phyloP scores from a whole-genome alignment of 1,140 invertebrate genomes.

The Bombyx mandarina region DNA sequence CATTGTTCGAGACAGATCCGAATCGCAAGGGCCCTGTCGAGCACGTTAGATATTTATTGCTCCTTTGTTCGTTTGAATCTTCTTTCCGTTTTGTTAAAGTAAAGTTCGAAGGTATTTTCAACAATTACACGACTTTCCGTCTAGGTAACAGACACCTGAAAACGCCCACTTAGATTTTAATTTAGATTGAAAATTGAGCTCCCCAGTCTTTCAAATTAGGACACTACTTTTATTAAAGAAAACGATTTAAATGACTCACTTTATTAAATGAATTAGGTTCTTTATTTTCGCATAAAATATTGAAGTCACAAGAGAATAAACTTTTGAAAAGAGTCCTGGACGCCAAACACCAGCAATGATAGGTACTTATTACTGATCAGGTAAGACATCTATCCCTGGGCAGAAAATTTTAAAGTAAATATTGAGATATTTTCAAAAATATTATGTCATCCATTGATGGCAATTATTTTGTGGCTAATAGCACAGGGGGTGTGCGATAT shows the following conservation, averaged over 20 bases:
- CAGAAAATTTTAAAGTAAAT: no score
- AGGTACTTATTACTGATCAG: no score
- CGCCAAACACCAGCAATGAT: no score
- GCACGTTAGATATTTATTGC: conserved; percentile 4
- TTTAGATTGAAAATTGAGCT: conserved; percentile 6
- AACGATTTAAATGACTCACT: background rate
- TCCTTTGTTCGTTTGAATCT: background rate
- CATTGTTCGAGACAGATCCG: conserved; percentile 5
- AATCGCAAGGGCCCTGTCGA: conserved; percentile 4
- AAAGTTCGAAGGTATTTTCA: conserved; percentile 1
- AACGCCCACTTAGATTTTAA: conserved; percentile 1
- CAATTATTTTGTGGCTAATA: no score
- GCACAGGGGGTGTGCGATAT: no score
- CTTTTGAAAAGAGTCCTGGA: no score
- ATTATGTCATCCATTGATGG: no score
- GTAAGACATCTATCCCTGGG: no score
- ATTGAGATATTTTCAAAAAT: no score
- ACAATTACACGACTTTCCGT: background rate
- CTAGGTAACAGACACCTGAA: background rate
- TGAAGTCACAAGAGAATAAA: no score
- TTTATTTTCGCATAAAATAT: no score
- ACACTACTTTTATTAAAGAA: background rate
- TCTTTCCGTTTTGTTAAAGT: background rate
- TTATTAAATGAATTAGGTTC: background rate
- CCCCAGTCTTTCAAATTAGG: background rate